phyloP scores from a whole-genome alignment of 1,140 invertebrate species.

The Phocides pigmalion region DNA sequence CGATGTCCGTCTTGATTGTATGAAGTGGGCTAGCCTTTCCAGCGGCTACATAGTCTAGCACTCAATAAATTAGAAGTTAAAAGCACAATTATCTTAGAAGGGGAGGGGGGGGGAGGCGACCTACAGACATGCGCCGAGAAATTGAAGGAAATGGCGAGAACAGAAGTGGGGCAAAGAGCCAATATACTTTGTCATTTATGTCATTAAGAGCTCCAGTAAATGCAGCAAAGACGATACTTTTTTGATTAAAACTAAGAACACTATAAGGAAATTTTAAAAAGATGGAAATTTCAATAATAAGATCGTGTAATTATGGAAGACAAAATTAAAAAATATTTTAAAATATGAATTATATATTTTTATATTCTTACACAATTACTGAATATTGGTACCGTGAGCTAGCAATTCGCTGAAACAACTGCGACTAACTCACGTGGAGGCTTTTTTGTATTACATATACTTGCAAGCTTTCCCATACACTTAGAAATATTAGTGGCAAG shows the following conservation, averaged over 20 bases:
- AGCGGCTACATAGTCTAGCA: constrained; percentile 3
- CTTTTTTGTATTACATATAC: too few species aligned
- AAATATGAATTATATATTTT: too few species aligned
- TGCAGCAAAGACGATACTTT: not conserved
- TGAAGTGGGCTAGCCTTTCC: not conserved
- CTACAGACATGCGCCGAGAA: not conserved
- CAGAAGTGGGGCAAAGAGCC: not conserved
- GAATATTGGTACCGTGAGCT: too few species aligned
- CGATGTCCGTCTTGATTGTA: not conserved
- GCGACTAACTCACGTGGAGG: too few species aligned
- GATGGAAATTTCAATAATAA: too few species aligned
- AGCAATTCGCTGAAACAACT: too few species aligned
- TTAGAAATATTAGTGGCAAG: too few species aligned
- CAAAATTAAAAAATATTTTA: too few species aligned
- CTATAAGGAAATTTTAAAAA: too few species aligned
- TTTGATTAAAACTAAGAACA: not conserved
- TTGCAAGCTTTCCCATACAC: too few species aligned
- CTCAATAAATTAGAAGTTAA: constrained; percentile 19
- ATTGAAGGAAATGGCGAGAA: constrained; percentile 3
- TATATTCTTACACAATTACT: too few species aligned
- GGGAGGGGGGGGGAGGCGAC: not conserved
- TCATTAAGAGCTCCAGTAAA: not conserved
- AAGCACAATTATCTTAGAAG: constrained; percentile 17
- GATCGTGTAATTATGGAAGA: too few species aligned
- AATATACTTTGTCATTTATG: constrained; percentile 2